phyloP scores from a whole-genome alignment of 2,113 vertebrate genomes.

The Tautogolabrus adspersus region DNA sequence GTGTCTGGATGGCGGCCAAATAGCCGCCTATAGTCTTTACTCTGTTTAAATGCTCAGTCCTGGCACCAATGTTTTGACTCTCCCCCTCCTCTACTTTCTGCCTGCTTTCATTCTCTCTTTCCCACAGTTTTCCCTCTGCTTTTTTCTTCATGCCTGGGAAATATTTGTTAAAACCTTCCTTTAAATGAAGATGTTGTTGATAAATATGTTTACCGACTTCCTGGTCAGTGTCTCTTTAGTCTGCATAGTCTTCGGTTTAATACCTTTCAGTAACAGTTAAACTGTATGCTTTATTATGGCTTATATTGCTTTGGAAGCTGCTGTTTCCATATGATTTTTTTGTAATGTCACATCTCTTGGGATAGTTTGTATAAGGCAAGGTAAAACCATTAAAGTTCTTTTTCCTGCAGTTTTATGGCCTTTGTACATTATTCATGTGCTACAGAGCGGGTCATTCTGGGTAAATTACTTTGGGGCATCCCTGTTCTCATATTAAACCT shows the following conservation, averaged over 20 bases:
- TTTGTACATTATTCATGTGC: constrained; percentile 73
- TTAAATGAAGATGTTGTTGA: constrained; percentile 48
- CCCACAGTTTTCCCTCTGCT: constrained; percentile 5
- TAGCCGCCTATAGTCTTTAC: constrained; percentile 62
- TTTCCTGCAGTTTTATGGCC: constrained; percentile 54
- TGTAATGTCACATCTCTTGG: constrained; percentile 72
- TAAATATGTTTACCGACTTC: constrained; percentile 45
- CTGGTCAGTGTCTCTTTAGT: constrained; percentile 52
- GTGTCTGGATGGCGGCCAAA: constrained; percentile 67
- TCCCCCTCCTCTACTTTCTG: constrained; percentile 13
- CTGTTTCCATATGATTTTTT: constrained; percentile 61
- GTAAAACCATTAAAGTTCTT: constrained; percentile 65
- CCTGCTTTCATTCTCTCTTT: constrained; percentile 13
- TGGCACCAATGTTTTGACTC: constrained; percentile 12
- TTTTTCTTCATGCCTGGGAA: constrained; percentile 21
- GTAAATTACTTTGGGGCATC: constrained; percentile 75
- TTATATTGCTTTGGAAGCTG: constrained; percentile 60
- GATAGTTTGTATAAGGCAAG: constrained; percentile 67
- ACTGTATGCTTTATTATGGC: constrained; percentile 67
- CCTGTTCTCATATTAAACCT: constrained; percentile 65
- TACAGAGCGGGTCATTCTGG: constrained; percentile 49
- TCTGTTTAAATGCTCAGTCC: constrained; percentile 39
- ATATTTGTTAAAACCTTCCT: constrained; percentile 47
- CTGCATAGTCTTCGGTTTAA: constrained; percentile 42
- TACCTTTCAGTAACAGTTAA: constrained; percentile 58